Base-by-base conservation (phyloP, 1,140 invertebrate species). In the Cotesia typhae region DNA sequence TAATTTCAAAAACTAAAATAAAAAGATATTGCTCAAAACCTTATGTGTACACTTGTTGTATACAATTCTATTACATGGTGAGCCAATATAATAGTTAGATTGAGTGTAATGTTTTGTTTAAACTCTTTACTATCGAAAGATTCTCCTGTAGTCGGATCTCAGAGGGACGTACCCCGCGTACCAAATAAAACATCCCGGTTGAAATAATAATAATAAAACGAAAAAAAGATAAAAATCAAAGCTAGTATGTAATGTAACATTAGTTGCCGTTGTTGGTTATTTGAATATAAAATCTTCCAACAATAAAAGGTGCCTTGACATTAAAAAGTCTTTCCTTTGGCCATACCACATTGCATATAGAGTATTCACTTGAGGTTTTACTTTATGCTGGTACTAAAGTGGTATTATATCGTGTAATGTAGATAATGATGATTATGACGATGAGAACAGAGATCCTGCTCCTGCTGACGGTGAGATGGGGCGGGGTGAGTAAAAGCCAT, bases 281-380 rank as follows among this genome's bases (percentile, higher is more conserved):
- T 47, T 47, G 41, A 47, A 47, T 47, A 47, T 47, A 47, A 37
- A n/a, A 20, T 41, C 63, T 4, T 63, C 20, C 63, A 38, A 14
- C 47, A 68, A 71, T 36, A 70, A 67, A 73, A 70, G 61, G 53
- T 70, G 68, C 69, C 76, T 73, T 79, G 76, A 79, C 76, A 79
- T 79, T 77, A 79, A 79, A 79, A 79, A 76, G 47, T 73, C 60
- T 66, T 77, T 59, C 20, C 68, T 79, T 72, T 61, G 63, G 68
- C 51, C 41, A 53, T 51, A 53, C 63, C 57, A 47, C 65, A 53
- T 71, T 74, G 73, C 64, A 71, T 74, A 55, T 67, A 65, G 64
- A 74, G 61, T 51, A 69, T 64, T 60, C 64, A 61, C 55, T 63
- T 59, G 66, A 14, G 53, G 28, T 1, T 28, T 28, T 28, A 28